Percentiles rank a stretch among this genome's conserved stretches.
These are phyloP conservation scores for Hemibagrus wyckioides DNA, from an alignment of 2,113 vertebrate genomes.

Conservation along the genomic window DNA sequence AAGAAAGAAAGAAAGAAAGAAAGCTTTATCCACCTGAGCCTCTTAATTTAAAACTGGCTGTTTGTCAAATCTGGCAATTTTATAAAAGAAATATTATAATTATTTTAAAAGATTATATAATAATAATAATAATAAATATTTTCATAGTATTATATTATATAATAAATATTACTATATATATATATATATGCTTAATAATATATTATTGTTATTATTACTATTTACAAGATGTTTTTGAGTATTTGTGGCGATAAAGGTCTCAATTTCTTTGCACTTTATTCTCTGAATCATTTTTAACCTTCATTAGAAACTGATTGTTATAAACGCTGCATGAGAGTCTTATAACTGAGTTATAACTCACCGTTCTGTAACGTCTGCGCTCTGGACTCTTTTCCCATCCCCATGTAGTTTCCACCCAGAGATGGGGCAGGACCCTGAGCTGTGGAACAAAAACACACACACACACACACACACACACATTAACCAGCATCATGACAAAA, in stretches of 20 bases:
- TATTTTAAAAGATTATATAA: no score
- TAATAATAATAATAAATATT: no score
- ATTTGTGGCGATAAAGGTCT: background rate
- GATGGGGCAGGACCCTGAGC: conserved; percentile 77
- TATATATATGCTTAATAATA: background rate
- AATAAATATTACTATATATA: no score
- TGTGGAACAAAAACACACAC: conserved; percentile 52
- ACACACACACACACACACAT: background rate
- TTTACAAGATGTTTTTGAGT: no score
- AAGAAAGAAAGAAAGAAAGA: background rate
- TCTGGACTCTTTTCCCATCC: conserved; percentile 86
- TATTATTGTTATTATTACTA: no score
- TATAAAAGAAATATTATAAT: background rate
- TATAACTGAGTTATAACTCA: conserved; percentile 60
- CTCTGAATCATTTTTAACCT: background rate
- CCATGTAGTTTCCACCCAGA: conserved; percentile 82
- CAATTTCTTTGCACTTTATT: background rate
- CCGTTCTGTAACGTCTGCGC: conserved; percentile 91
- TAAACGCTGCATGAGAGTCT: background rate
- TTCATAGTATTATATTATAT: no score
- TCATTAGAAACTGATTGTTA: background rate
- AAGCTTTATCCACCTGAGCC: background rate
- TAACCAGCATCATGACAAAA: background rate
- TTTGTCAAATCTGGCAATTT: background rate
- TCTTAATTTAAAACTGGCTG: background rate